A percentile compares a stretch with the other conserved stretches of the same genome.
These are phyloP conservation scores for Nebria salina DNA, from an alignment of 2,888 invertebrate genomes.

Conservation along the genomic window DNA sequence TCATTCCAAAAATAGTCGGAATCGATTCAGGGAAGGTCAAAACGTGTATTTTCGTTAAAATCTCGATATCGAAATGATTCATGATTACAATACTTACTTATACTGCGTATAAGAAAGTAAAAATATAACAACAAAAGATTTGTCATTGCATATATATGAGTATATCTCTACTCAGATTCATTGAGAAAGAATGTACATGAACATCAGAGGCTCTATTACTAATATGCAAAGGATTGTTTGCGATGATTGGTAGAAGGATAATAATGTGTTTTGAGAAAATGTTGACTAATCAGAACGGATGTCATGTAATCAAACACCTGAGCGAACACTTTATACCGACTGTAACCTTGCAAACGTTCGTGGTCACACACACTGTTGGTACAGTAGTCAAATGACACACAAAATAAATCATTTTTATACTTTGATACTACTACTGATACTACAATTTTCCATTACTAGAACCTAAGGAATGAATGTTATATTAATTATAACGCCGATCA, in stretches of 20 bases:
- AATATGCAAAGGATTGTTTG: background rate
- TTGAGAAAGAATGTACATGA: background rate
- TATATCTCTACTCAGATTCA: background rate
- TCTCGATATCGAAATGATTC: no score
- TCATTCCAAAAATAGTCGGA: no score
- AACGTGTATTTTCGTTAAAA: no score
- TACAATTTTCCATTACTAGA: no score
- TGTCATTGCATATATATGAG: no score
- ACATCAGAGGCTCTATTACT: background rate
- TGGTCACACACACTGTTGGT: constrained; percentile 28
- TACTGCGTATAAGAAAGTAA: no score
- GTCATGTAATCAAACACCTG: constrained; percentile 39
- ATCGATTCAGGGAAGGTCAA: no score
- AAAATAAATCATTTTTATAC: background rate
- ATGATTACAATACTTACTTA: no score
- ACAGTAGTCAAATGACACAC: constrained; percentile 22
- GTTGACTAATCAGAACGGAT: constrained; percentile 41
- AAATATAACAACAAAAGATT: no score
- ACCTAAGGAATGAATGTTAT: background rate
- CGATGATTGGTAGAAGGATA: background rate
- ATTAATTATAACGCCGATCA: background rate
- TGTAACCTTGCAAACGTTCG: constrained; percentile 36
- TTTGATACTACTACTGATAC: background rate
- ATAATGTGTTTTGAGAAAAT: constrained; percentile 11
- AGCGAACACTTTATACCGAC: constrained; percentile 26